Conservation (phyloP, 2,888 invertebrate genomes). For the Bugula neritina region DNA sequence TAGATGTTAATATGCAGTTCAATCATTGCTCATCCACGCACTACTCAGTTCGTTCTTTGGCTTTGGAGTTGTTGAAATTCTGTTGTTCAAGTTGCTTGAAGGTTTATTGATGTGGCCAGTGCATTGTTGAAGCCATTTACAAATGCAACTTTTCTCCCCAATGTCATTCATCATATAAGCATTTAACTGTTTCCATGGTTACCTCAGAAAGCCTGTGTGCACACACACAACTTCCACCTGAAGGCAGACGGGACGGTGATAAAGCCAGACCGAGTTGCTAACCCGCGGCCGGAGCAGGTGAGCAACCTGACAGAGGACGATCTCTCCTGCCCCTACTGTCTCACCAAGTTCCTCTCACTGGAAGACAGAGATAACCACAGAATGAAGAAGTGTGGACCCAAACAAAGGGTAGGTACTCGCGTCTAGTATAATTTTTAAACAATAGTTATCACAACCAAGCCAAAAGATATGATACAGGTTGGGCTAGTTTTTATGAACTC, state of each 20-base stretch:
- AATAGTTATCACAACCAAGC: not conserved
- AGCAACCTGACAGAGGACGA: not conserved
- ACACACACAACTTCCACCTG: conserved; percentile 6
- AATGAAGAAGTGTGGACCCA: conserved; percentile 23
- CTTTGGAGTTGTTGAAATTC: too few relatives aligned
- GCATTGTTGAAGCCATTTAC: too few relatives aligned
- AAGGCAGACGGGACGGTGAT: not conserved
- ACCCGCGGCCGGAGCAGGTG: not conserved
- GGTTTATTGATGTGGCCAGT: too few relatives aligned
- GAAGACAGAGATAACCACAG: conserved; percentile 13
- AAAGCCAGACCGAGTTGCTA: not conserved
- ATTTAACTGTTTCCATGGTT: too few relatives aligned
- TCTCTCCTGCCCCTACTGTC: not conserved
- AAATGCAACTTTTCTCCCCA: too few relatives aligned
- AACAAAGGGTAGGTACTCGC: conserved; percentile 8
- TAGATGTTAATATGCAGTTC: too few relatives aligned
- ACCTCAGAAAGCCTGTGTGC: conserved; percentile 23
- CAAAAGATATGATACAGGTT: not conserved
- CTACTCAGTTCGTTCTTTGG: too few relatives aligned
- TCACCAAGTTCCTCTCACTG: conserved; percentile 5
- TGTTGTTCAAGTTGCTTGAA: too few relatives aligned
- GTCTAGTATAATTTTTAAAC: not conserved
- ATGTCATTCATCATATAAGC: too few relatives aligned
- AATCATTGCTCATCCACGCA: too few relatives aligned
- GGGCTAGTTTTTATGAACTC: too few relatives aligned